Percentiles rank a stretch among this genome's conserved stretches.
Evolutionary conservation across 2,113 vertebrate genomes (phyloP).

Genomic region (Neotoma lepida): DNA sequence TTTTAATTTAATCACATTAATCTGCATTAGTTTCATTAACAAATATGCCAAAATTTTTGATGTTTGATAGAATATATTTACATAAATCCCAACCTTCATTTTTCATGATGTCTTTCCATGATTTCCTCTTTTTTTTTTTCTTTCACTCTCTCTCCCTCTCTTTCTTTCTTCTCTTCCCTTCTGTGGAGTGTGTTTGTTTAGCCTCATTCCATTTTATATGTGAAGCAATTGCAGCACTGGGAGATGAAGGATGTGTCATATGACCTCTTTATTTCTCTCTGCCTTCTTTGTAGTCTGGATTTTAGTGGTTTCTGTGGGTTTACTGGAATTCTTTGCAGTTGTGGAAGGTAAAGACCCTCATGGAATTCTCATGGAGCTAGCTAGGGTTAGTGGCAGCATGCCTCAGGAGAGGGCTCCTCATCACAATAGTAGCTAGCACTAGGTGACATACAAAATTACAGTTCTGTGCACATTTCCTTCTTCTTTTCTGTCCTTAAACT

Average conservation of each 20-base stretch:
- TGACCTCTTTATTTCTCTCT: background rate
- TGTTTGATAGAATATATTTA: background rate
- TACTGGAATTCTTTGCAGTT: background rate
- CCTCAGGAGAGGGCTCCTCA: background rate
- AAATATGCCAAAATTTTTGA: background rate
- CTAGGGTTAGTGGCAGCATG: background rate
- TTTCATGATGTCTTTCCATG: background rate
- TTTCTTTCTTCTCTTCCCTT: background rate
- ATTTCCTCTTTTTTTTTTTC: fast-evolving
- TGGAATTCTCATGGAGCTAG: background rate
- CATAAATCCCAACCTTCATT: background rate
- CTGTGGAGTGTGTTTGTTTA: slow-evolving; percentile 18
- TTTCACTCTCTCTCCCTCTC: fast-evolving
- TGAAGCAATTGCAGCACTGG: background rate
- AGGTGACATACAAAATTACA: background rate
- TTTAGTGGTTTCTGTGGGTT: background rate
- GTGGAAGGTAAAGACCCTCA: background rate
- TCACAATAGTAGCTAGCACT: background rate
- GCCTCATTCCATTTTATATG: background rate
- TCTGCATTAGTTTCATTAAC: slow-evolving; percentile 17
- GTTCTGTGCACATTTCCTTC: background rate
- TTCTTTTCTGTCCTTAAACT: background rate
- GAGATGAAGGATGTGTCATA: background rate
- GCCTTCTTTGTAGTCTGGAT: slow-evolving; percentile 89
- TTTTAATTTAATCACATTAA: slow-evolving; percentile 7